Evolutionary conservation across 2,888 invertebrate species (phyloP), one percentile per base, ranked within the genome.

Genomic region (Chrysomela aeneicollis): DNA sequence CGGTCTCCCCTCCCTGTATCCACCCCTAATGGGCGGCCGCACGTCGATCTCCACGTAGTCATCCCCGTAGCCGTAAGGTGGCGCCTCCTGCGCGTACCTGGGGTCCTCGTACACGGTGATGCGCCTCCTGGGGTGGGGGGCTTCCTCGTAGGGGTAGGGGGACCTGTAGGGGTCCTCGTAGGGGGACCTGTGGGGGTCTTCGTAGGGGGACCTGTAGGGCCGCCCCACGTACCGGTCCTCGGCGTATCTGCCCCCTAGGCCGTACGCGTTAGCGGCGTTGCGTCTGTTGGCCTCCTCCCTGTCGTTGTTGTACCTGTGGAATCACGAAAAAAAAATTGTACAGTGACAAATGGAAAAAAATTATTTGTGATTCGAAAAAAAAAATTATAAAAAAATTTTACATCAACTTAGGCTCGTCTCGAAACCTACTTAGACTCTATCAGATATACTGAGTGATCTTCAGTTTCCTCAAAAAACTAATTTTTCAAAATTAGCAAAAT

Each of bases 31-130:
- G 5, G 73, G 71, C 18, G 74, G 76, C 59, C 73, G 68, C 8
- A 77, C 68, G 60, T 79, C 77, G 9, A 79, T 47, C 42, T 77
- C 72, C 10, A 77, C 66, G 61, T 74, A 76, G 68, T 77, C 77
- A 49, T 68, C 73, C 8, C 61, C 69, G 49, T 76, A 74, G 0
- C 68, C 64, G 32, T 53, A 10, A 6, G 9, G 8, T 26, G 32
- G 37, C 15, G 61, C 51, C 12, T 50, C 22, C 42, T 63, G 50
- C 5, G 53, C 60, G 18, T 71, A 71, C 22, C 71, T 61, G 6
- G 82, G 82, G 72, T 83, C 83, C 73, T 83, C 83, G 63, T 81
- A 83, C 59, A 82, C 75, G 0, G 81, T 82, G 35, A 83, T 82
- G 10, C 78, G 79, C 64, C 75, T 76, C 59, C 75, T 75, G 0